Base-by-base conservation (phyloP, 92 coral and sea anemone species). In the Pocillopora meandrina region DNA sequence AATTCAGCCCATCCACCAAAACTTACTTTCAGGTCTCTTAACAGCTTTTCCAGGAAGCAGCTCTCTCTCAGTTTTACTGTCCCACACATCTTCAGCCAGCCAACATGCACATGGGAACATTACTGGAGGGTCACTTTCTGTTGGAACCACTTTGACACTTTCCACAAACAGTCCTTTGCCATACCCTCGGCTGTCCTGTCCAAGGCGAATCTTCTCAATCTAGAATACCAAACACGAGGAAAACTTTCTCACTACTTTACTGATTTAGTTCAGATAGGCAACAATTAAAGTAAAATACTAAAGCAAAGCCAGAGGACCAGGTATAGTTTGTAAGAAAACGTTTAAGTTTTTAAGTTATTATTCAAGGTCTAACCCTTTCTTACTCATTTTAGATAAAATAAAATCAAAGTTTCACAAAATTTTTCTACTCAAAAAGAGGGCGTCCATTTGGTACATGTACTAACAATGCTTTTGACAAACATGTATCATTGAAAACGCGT, bases 81-180 rank as follows among this genome's bases (percentile, higher is more conserved):
- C 98, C 90, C 94, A 92, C 63, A 93, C 98, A 73, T 93, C 98
- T 73, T 93, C 98, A 18, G 98, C 98, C 83, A 93, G 85, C 98
- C 98, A 93, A 82, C 94, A 90, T 52, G 88, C 92, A 79, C 98
- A 93, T 3, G 95, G 98, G 61, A 93, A 93, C 65, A 81, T 56
- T 20, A 92, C 80, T 18, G 85, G 77, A 14, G 85, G 85, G 18
- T 62, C 88, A 18, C 92, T 87, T 20, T 78, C 90, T 19, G 89
- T 84, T 4, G 98, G 95, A 49, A 75, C 80, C 11, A 93, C 86
- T 58, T 80, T 87, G 18, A 93, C 98, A 64, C 89, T 93, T 65
- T 93, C 98, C 12, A 93, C 92, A 82, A 93, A 93, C 87, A 93
- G 78, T 9, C 98, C 98, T 62, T 93, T 91, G 58, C 98, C 98